These are phyloP conservation scores for Cryptoprocta ferox DNA, from an alignment of 2,797 vertebrate genomes.

Conservation along the genomic window DNA sequence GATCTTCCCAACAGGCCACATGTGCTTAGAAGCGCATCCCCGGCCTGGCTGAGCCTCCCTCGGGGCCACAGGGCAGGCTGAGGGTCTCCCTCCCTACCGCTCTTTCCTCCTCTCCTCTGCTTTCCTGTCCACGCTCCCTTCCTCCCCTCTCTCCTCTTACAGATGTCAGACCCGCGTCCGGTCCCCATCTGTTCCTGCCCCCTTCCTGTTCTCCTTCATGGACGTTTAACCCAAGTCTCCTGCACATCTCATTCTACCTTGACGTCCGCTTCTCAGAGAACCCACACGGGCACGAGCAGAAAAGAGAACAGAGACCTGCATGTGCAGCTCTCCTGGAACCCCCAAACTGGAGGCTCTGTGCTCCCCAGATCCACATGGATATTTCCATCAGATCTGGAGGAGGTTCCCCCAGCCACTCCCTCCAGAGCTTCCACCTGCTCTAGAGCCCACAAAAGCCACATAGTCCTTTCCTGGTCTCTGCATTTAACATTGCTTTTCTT, in stretches of 20 bases:
- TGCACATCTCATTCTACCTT: not conserved
- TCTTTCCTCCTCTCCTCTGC: not conserved
- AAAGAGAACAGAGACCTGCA: not conserved
- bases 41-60: not conserved
- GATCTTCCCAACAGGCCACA: not conserved
- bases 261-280: not conserved
- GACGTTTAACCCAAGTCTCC: not conserved
- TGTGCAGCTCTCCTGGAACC: not conserved
- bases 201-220: not conserved
- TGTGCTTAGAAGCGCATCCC: rapidly evolving
- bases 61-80: not conserved
- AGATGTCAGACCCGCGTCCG: rapidly evolving
- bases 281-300: not conserved
- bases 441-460: not conserved
- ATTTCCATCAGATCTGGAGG: not conserved
- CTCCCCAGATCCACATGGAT: not conserved
- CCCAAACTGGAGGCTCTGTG: not conserved
- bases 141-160: not conserved
- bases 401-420: rapidly evolving
- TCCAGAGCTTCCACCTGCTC: not conserved
- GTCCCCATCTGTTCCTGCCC: not conserved
- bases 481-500: not conserved
- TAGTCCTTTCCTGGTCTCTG: not conserved
- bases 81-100: not conserved
- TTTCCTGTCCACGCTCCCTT: not conserved